Evolutionary conservation across 37 sponge, comb jelly and placozoan species (phyloP).

Genomic region (Crambe crambe): DNA sequence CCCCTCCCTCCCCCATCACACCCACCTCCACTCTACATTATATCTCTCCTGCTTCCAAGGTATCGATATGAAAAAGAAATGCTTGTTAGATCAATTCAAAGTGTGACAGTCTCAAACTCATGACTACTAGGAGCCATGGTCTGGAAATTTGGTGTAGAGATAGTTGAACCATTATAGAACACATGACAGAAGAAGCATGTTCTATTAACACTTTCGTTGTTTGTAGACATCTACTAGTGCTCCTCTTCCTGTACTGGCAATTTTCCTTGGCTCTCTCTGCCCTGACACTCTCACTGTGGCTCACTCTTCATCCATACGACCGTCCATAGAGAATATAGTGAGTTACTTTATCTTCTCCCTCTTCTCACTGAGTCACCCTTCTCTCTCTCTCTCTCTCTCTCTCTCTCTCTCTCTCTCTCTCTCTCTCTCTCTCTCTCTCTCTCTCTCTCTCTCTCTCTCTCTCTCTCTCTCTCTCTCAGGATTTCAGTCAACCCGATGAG

Average conservation of each 20-base stretch:
- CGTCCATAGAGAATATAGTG: conserved; percentile 44
- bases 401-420: background rate
- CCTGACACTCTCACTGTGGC: conserved; percentile 17
- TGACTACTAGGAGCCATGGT: too few relatives aligned
- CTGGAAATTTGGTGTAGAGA: too few relatives aligned
- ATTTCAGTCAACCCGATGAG: conserved; percentile 10
- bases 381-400: background rate
- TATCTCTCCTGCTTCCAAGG: background rate
- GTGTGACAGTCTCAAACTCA: too few relatives aligned
- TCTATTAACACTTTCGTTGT: background rate
- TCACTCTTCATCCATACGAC: conserved; percentile 17
- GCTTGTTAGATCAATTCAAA: too few relatives aligned
- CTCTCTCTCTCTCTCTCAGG: background rate
- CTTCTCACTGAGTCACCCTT: too few relatives aligned
- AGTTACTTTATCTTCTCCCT: too few relatives aligned
- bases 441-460: background rate
- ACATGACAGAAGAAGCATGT: too few relatives aligned
- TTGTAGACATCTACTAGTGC: background rate
- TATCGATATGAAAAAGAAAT: too few relatives aligned
- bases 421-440: background rate
- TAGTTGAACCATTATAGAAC: too few relatives aligned
- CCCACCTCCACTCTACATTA: conserved; percentile 24
- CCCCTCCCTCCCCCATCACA: conserved; percentile 11
- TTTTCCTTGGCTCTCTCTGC: background rate
- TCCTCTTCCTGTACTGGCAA: conserved; percentile 36